These are phyloP conservation scores for Trypoxylon attenuatum DNA, from an alignment of 2,888 invertebrate genomes.

Conservation along the genomic window DNA sequence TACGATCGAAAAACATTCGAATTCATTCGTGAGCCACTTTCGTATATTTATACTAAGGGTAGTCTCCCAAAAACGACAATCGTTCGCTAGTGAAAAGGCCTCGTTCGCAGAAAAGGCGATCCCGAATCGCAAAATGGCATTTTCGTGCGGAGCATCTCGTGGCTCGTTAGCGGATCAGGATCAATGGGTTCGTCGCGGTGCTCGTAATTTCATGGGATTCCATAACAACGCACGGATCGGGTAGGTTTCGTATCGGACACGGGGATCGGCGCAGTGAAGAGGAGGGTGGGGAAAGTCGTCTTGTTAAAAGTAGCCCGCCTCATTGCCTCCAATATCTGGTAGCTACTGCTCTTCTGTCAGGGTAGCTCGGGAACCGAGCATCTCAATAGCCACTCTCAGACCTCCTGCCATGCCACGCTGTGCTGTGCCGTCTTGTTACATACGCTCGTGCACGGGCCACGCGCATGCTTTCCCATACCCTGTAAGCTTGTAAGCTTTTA, in stretches of 20 bases:
- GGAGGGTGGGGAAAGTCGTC: conserved; percentile 54
- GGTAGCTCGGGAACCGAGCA: conserved; percentile 63
- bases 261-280: conserved; percentile 46
- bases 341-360: conserved; percentile 58
- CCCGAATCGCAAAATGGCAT: conserved; percentile 35
- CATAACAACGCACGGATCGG: conserved; percentile 58
- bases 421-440: conserved; percentile 63
- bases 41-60: too few relatives aligned
- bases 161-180: conserved; percentile 66
- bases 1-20: too few relatives aligned
- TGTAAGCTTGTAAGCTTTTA: conserved; percentile 29
- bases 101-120: conserved; percentile 51
- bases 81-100: conserved; percentile 25
- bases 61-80: conserved; percentile 19
- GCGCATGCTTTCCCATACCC: conserved; percentile 15
- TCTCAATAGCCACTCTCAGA: conserved; percentile 71
- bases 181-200: conserved; percentile 64
- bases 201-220: conserved; percentile 61
- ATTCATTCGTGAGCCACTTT: not conserved
- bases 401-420: conserved; percentile 35
- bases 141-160: conserved; percentile 27
- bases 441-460: conserved; percentile 34
- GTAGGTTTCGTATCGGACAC: conserved; percentile 42
- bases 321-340: conserved; percentile 74
- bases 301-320: conserved; percentile 75